Base-by-base conservation (phyloP, 2,113 vertebrate species). In the Ochotona curzoniae region DNA sequence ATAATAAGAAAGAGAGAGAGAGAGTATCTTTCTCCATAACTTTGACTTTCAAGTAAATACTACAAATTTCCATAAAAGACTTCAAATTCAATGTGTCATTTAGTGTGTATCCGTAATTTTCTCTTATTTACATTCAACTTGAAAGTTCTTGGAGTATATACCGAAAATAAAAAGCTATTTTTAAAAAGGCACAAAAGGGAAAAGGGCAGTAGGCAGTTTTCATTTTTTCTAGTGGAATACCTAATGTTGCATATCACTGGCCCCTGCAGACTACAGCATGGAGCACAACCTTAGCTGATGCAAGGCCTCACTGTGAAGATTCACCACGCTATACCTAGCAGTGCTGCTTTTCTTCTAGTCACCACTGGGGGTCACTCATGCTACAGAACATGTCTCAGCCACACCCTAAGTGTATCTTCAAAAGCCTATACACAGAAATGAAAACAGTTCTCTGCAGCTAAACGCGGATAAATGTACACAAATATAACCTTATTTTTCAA, bases 361-460 rank as follows among this genome's bases (percentile, higher is more conserved):
- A 83, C 98, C 98, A 93, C 98, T 93, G 21, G 98, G 96, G 97
- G 98, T 91, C 97, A 96, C 91, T 96, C 89, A 81, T 14, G 93
- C 8, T 81, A 73, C 17, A 28, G 32, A 23, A 63, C 51, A 49
- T 32, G 20, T 73, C 54, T 83, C 80, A 18, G 83, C 92, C 94
- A 90, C 94, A 74, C 96, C 88, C 94, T 86, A n/a, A 63, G 44
- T 67, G 75, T 76, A 23, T 38, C 38, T 49, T 32, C 44, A 74
- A 49, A 28, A 13, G 5, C 63, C 11, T 1, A 66, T n/a, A 18
- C 26, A 25, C 0, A 25, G 12, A 60, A 47, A 75, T 13, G 35
- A 90, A 93, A 81, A 73, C 61, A 69, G 23, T 21, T 76, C 47
- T 71, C 60, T 76, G 57, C 57, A 64, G 38, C 47, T 30, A 51